A percentile compares a stretch with the other conserved stretches of the same genome.
phyloP scores from a whole-genome alignment of 92 coral and sea anemone species.

The Meandrina meandrites region DNA sequence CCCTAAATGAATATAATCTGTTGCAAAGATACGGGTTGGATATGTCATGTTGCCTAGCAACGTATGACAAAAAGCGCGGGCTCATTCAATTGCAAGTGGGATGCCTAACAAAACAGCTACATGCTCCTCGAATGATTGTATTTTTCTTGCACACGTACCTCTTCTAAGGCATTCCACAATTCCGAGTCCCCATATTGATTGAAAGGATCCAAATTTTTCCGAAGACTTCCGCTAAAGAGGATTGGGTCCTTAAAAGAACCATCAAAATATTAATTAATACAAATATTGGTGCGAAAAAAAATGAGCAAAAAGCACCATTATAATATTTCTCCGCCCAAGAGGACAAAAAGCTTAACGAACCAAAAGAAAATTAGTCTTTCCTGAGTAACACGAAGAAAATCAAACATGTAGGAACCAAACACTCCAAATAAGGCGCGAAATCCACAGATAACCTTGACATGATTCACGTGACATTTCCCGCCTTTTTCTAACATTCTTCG shows the following conservation, averaged over 20 bases:
- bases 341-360: too few relatives aligned
- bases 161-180: slow-evolving; percentile 89
- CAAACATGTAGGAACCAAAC: too few relatives aligned
- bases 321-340: too few relatives aligned
- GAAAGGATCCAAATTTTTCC: slow-evolving; percentile 89
- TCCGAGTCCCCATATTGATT: slow-evolving; percentile 67
- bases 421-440: too few relatives aligned
- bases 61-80: too few relatives aligned
- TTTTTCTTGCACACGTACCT: slow-evolving; percentile 49
- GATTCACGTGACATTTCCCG: not conserved
- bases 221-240: slow-evolving; percentile 84
- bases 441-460: not conserved
- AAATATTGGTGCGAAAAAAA: too few relatives aligned
- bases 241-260: slow-evolving; percentile 74
- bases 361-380: too few relatives aligned
- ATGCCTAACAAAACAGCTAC: not conserved
- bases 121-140: not conserved
- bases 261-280: not conserved
- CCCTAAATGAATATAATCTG: too few relatives aligned
- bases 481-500: not conserved
- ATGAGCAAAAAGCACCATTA: too few relatives aligned
- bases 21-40: too few relatives aligned
- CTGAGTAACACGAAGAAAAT: too few relatives aligned
- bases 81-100: not conserved
- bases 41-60: too few relatives aligned